phyloP scores from a whole-genome alignment of 2,888 invertebrate genomes.

The Stegana nigrithorax region DNA sequence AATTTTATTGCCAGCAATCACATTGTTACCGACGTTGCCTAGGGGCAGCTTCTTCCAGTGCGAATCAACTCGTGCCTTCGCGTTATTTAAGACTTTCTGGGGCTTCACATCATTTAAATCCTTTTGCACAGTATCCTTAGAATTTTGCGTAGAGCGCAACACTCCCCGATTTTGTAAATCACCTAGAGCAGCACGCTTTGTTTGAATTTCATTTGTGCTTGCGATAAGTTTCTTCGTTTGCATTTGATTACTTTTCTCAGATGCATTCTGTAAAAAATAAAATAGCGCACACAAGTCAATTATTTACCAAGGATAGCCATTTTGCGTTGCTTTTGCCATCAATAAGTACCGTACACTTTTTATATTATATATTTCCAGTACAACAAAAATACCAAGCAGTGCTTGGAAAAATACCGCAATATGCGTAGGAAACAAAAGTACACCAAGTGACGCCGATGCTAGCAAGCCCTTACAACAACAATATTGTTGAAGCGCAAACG shows the following conservation, averaged over 20 bases:
- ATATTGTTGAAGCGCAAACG: constrained; percentile 24
- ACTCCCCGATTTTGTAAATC: constrained; percentile 71
- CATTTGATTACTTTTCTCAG: constrained; percentile 52
- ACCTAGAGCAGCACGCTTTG: constrained; percentile 69
- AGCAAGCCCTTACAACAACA: no score
- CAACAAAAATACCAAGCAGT: constrained; percentile 19
- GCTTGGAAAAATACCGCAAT: constrained; percentile 4
- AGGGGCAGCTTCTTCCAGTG: constrained; percentile 62
- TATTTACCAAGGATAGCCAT: no score
- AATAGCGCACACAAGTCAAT: constrained; percentile 1
- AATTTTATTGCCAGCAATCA: constrained; percentile 13
- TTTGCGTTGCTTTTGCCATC: constrained; percentile 34
- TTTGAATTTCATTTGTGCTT: constrained; percentile 48
- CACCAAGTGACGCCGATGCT: no score
- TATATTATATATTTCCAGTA: not conserved
- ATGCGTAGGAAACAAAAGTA: not conserved
- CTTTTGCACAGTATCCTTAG: constrained; percentile 56
- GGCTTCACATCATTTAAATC: constrained; percentile 58
- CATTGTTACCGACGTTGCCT: constrained; percentile 29
- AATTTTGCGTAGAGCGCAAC: constrained; percentile 40
- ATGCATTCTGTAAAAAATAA: constrained; percentile 52
- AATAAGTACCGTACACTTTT: not conserved
- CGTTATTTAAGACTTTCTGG: constrained; percentile 54
- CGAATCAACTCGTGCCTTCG: constrained; percentile 66
- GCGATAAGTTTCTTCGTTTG: constrained; percentile 59